These are phyloP conservation scores for Troides helena DNA, from an alignment of 2,888 invertebrate genomes.

Conservation along the genomic window DNA sequence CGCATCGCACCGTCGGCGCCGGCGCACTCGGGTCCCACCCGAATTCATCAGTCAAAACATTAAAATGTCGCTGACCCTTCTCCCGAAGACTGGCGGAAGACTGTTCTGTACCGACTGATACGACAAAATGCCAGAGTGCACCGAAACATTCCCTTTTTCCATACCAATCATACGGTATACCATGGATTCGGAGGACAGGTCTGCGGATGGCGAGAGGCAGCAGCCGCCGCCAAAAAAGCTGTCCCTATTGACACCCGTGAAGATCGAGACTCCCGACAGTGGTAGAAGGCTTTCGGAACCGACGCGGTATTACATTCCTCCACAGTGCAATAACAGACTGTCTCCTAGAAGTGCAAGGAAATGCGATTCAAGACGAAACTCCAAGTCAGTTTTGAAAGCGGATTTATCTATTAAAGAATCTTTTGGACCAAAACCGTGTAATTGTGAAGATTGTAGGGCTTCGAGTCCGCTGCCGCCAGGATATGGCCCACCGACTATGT, in stretches of 20 bases:
- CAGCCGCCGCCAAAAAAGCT: conserved; percentile 68
- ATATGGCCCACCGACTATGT: conserved; percentile 68
- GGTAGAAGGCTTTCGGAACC: conserved; percentile 69
- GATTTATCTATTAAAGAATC: conserved; percentile 53
- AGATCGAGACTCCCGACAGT: conserved; percentile 70
- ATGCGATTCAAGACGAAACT: conserved; percentile 62
- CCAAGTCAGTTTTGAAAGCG: conserved; percentile 55
- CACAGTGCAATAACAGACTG: conserved; percentile 71
- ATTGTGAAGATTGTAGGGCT: conserved; percentile 74
- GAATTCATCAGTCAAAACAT: conserved; percentile 26
- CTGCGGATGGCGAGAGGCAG: conserved; percentile 49
- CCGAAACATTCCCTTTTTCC: conserved; percentile 68
- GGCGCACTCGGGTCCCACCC: conserved; percentile 36
- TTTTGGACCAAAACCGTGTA: conserved; percentile 67
- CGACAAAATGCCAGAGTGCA: conserved; percentile 73
- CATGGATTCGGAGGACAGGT: conserved; percentile 69
- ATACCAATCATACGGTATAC: conserved; percentile 74
- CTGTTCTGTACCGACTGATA: conserved; percentile 40
- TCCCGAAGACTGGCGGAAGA: conserved; percentile 41
- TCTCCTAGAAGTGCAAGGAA: conserved; percentile 72
- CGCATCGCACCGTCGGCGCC: conserved; percentile 29
- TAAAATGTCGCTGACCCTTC: conserved; percentile 56
- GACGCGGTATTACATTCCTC: conserved; percentile 68
- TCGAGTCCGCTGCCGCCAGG: conserved; percentile 77
- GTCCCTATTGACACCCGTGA: conserved; percentile 68